A percentile compares a stretch with the other conserved stretches of the same genome.
These are phyloP conservation scores for Cynodonichthys magdalenae DNA, from an alignment of 2,797 vertebrate genomes.

Conservation along the genomic window DNA sequence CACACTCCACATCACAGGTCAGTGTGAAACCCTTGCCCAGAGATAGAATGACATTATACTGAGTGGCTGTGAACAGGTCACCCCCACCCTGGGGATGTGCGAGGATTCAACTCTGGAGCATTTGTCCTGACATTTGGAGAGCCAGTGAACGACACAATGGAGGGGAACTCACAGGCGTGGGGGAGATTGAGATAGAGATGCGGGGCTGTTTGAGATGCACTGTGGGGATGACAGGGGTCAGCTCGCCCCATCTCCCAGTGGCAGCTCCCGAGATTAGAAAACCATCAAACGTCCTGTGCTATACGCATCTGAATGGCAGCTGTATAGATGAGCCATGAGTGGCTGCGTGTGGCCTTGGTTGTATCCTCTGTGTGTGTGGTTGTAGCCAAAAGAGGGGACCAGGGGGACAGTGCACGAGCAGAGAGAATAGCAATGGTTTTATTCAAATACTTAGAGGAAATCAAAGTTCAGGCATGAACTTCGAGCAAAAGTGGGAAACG, in stretches of 20 bases:
- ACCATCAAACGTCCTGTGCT: conserved; percentile 75
- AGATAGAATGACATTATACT: conserved; percentile 63
- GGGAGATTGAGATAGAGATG: conserved; percentile 75
- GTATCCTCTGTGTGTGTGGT: conserved; percentile 50
- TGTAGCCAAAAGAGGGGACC: conserved; percentile 26
- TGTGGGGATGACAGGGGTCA: conserved; percentile 75
- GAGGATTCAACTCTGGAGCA: conserved; percentile 48
- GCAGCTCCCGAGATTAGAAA: conserved; percentile 79
- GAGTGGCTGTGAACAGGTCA: conserved; percentile 56
- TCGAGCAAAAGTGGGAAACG: conserved; percentile 7
- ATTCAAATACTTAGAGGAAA: conserved; percentile 43
- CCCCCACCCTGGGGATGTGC: conserved; percentile 41
- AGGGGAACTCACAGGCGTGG: conserved; percentile 52
- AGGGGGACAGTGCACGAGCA: conserved; percentile 30
- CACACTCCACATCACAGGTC: conserved; percentile 44
- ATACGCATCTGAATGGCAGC: conserved; percentile 76
- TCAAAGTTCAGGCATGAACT: conserved; percentile 27
- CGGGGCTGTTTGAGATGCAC: conserved; percentile 74
- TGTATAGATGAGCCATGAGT: conserved; percentile 68
- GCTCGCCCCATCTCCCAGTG: conserved; percentile 69
- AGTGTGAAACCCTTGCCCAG: conserved; percentile 54
- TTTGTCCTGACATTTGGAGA: conserved; percentile 76
- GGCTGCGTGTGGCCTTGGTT: conserved; percentile 65
- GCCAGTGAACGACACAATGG: conserved; percentile 68
- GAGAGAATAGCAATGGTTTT: conserved; percentile 58